Percentiles rank a stretch among this genome's conserved stretches.
Evolutionary conservation across 2,888 invertebrate genomes (phyloP).

Genomic region (Eupithecia inturbata): DNA sequence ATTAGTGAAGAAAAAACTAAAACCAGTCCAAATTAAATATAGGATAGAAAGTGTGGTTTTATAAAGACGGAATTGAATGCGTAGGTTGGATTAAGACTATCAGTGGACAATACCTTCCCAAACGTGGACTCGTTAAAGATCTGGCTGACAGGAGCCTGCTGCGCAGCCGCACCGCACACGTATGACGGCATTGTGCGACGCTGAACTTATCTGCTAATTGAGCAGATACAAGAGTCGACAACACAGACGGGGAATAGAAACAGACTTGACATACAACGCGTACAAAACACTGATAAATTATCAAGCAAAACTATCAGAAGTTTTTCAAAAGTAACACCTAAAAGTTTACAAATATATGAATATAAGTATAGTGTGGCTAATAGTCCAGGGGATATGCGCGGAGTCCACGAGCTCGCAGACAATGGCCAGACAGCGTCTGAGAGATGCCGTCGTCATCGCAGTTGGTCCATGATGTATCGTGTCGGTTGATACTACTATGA

Average conservation of each 20-base stretch:
- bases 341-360: too few species aligned
- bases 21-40: slow-evolving; percentile 67
- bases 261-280: too few species aligned
- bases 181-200: background rate
- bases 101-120: background rate
- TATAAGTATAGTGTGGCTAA: background rate
- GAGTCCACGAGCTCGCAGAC: background rate
- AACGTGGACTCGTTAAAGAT: background rate
- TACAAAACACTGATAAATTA: background rate
- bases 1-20: slow-evolving; percentile 78
- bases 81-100: slow-evolving; percentile 43
- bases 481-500: background rate
- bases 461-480: background rate
- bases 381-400: background rate
- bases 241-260: too few species aligned
- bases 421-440: background rate
- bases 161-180: too few species aligned
- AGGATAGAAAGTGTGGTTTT: slow-evolving; percentile 55
- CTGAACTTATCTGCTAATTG: too few species aligned
- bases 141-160: background rate
- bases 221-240: too few species aligned
- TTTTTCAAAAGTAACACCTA: background rate
- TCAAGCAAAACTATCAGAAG: background rate
- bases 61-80: slow-evolving; percentile 46
- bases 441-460: background rate